Base-by-base conservation (phyloP, 2,888 invertebrate genomes). In the Drosophila mercatorum region DNA sequence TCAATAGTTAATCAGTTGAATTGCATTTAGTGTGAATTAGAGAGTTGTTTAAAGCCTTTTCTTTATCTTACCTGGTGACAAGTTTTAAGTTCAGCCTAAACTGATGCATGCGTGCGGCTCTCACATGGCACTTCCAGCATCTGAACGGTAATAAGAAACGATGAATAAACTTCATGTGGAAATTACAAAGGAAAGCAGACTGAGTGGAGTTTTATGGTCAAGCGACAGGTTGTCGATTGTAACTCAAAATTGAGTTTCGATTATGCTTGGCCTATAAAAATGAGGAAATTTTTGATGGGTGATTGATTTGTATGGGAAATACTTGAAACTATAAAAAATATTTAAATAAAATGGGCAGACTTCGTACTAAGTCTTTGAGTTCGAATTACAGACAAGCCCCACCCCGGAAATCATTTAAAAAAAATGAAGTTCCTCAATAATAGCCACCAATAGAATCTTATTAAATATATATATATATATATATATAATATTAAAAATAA, bases 1-100 rank as follows among this genome's bases (percentile, higher is more conserved):
- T 82, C 83, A 77, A 63, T 62, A 68, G 63, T 46, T 75, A 77
- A 85, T 80, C 78, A 72, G 72, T 57, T 66, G 71, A 41, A 61
- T 61, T 22, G 14, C 47, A 63, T 52, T 59, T 51, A 43, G 34
- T 40, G 14, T 47, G 28, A 75, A 64, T 71, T 26, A n/a, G 11
- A 28, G 26, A 49, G 51, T 62, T 59, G 34, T 26, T 41, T 52
- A 26, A 59, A 40, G 26, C n/a, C 43, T 43, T 38, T 22, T 40
- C 26, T 31, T 36, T 51, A 51, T 22, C 52, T 38, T n/a, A 28
- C 68, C 68, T 22, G 22, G 22, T 43, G 36, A 61, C 34, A 58
- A 22, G 47, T 46, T 36, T 38, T 14, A 5, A 31, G 53, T n/a
- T 52, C 4, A 40, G 12, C 41, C 22, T 31, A 5, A 60, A 31